Evolutionary conservation across 1,140 invertebrate species (phyloP).

Genomic region (Drosophila takahashii): DNA sequence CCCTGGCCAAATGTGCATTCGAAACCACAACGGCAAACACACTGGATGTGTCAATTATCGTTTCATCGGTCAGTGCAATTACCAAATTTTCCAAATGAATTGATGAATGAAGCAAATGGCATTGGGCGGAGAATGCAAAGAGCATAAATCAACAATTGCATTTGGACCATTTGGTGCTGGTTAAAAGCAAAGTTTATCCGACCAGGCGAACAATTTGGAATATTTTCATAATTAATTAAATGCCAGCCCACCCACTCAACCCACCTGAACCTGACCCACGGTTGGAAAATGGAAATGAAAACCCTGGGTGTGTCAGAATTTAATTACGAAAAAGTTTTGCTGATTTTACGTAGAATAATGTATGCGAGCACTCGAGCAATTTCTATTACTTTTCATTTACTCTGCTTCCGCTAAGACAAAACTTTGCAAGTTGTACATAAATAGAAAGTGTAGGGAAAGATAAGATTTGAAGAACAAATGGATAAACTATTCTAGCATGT

Average conservation of each 20-base stretch:
- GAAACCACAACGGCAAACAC: constrained; percentile 10
- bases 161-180: constrained; percentile 7
- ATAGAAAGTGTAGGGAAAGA: neutral
- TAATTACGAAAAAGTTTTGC: constrained; percentile 36
- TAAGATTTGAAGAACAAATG: constrained; percentile 38
- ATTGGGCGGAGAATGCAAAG: neutral
- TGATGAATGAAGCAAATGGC: constrained; percentile 15
- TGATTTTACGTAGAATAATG: constrained; percentile 31
- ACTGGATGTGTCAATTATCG: constrained; percentile 25
- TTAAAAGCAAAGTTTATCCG: neutral
- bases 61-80: constrained; percentile 38
- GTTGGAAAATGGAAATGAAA: neutral
- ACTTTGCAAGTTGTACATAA: constrained; percentile 16
- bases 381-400: constrained; percentile 29
- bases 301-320: constrained; percentile 12
- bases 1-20: constrained; percentile 10
- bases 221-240: constrained; percentile 46
- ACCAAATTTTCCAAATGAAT: constrained; percentile 55
- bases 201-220: constrained; percentile 8
- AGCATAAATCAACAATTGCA: constrained; percentile 25
- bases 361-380: constrained; percentile 32
- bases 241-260: too few species aligned
- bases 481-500: constrained; percentile 32
- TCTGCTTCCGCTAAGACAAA: constrained; percentile 3
- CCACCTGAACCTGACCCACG: neutral